These are phyloP conservation scores for Cephalotes varians DNA, from an alignment of 2,888 invertebrate species.

Conservation along the genomic window DNA sequence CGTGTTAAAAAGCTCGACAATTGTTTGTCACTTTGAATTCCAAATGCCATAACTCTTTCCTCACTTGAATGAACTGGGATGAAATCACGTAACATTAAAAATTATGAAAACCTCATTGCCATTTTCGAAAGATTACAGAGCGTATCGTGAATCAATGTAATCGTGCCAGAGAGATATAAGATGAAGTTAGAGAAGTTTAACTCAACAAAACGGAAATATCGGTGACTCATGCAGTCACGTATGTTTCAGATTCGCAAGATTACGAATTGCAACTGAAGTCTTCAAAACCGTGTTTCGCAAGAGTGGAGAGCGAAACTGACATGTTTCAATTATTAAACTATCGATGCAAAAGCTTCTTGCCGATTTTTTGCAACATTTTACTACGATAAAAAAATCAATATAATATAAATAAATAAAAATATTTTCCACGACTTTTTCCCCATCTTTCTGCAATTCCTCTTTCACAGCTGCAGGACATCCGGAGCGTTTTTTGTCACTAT, in stretches of 20 bases:
- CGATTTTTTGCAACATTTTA: no score
- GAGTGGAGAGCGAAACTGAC: neutral
- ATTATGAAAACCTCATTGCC: neutral
- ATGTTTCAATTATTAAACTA: neutral
- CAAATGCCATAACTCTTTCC: neutral
- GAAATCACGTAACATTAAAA: neutral
- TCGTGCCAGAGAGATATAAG: neutral
- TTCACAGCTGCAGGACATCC: no score
- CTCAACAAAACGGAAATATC: constrained; percentile 26
- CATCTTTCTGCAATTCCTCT: no score
- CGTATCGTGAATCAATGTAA: neutral
- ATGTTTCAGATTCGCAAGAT: neutral
- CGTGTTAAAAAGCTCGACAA: neutral
- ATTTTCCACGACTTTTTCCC: no score
- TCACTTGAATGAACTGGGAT: neutral
- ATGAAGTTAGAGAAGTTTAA: neutral
- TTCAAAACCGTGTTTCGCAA: neutral
- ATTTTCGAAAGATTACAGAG: neutral
- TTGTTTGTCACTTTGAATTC: neutral
- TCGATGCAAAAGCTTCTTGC: no score
- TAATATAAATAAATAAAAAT: no score
- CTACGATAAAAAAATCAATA: no score
- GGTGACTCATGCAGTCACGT: neutral
- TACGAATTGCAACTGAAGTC: neutral
- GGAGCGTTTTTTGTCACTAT: no score